Evolutionary conservation across 2,113 vertebrate species (phyloP), one percentile per base, ranked within the genome.

Genomic region (Oncorhynchus kisutch): DNA sequence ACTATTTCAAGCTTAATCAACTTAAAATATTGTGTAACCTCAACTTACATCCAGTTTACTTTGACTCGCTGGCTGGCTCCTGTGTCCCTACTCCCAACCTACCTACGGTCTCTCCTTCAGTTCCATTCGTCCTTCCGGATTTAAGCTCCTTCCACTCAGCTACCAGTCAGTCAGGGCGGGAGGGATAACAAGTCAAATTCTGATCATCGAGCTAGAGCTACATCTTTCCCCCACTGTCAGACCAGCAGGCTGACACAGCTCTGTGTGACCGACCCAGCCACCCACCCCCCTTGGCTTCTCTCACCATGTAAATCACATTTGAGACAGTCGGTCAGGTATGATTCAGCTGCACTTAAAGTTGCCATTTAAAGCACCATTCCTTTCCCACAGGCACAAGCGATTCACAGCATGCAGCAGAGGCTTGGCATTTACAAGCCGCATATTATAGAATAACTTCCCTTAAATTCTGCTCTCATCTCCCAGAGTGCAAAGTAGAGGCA

Each of bases 291-390:
- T 75, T 85, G 84, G 88, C 87, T 88, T 74, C 62, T 80, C 67
- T 27, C 45, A 3, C 16, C 51, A 89, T 87, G 82, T 83, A 82
- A 88, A 83, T 83, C 83, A 85, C 57, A 64, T 67, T 77, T 59
- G 12, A 77, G 81, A 34, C 24, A 77, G 87, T 90, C n/a, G 78
- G 88, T 90, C 88, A 88, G 86, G 85, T 87, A 83, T 85, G 84
- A 84, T 85, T 89, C 82, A 88, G 84, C 88, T 88, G 84, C 88
- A 90, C 90, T 93, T 92, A 91, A 90, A 83, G 85, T 83, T 94
- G 91, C 88, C 92, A 93, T 94, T 93, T 93, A 86, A 65, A 88
- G 85, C 91, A 90, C 69, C 85, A 80, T 79, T 71, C 77, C 54
- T 72, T 85, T 86, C 77, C 85, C 76, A 77, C 82, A 81, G 86